Evolutionary conservation across 1,140 invertebrate species (phyloP).

Genomic region (Macrosteles quadrilineatus): DNA sequence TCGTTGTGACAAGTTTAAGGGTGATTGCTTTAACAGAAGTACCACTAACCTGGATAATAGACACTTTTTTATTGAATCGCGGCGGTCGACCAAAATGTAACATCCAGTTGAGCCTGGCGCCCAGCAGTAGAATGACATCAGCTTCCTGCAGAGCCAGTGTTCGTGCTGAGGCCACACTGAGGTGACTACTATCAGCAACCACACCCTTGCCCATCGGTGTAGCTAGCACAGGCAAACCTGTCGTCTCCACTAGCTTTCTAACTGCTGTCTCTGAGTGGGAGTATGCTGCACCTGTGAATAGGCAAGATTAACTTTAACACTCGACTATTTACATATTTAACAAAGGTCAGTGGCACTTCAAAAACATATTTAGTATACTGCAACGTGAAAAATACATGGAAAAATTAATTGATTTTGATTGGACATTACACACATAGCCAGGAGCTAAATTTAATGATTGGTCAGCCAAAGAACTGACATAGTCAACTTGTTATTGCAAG

Average conservation of each 20-base stretch:
- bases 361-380: no score
- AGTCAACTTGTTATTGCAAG: no score
- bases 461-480: no score
- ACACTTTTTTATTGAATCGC: conserved; percentile 77
- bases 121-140: conserved; percentile 86
- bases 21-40: not conserved
- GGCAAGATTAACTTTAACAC: no score
- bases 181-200: conserved; percentile 74
- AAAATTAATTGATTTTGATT: no score
- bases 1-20: no score
- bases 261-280: conserved; percentile 71
- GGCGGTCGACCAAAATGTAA: conserved; percentile 93
- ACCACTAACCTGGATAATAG: conserved; percentile 80
- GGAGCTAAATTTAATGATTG: no score
- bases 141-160: conserved; percentile 83
- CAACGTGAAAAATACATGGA: no score
- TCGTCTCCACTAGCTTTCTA: conserved; percentile 66
- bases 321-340: not conserved
- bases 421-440: no score
- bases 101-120: conserved; percentile 96
- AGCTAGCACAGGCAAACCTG: conserved; percentile 84
- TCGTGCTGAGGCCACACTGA: conserved; percentile 82
- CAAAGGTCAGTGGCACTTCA: no score
- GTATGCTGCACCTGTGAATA: conserved; percentile 76
- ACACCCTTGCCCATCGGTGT: conserved; percentile 98